phyloP scores from a whole-genome alignment of 2,113 vertebrate species.

The Microcebus tavaratra region DNA sequence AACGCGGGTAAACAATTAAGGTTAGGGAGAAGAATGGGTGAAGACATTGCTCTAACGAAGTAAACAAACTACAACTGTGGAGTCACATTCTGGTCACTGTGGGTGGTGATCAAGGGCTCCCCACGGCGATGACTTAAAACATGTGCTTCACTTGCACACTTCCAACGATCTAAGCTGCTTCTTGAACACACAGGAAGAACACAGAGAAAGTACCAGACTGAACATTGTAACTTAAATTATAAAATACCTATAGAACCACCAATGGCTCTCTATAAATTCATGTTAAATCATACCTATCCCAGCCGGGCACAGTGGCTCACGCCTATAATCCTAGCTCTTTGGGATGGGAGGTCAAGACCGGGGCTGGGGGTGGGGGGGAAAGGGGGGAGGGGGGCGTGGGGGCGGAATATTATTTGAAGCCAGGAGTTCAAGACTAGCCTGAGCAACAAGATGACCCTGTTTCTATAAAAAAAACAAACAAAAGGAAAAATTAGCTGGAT shows the following conservation, averaged over 20 bases:
- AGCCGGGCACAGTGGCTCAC: too few species aligned
- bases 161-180: background rate
- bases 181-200: too few species aligned
- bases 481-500: too few species aligned
- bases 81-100: background rate
- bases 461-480: too few species aligned
- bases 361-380: too few species aligned
- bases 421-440: too few species aligned
- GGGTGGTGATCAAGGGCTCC: too few species aligned
- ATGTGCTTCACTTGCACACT: background rate
- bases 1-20: background rate
- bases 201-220: background rate
- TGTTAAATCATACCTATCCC: background rate
- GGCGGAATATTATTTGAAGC: too few species aligned
- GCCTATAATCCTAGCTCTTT: too few species aligned
- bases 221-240: background rate
- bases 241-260: background rate
- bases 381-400: too few species aligned
- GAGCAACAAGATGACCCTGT: too few species aligned
- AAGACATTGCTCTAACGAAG: background rate
- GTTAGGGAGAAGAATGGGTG: background rate
- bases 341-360: too few species aligned
- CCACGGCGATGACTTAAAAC: background rate
- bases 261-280: background rate
- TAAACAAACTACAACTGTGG: background rate